Evolutionary conservation across 2,888 invertebrate genomes (phyloP), one percentile per base, ranked within the genome.

Genomic region (Papilio demoleus): DNA sequence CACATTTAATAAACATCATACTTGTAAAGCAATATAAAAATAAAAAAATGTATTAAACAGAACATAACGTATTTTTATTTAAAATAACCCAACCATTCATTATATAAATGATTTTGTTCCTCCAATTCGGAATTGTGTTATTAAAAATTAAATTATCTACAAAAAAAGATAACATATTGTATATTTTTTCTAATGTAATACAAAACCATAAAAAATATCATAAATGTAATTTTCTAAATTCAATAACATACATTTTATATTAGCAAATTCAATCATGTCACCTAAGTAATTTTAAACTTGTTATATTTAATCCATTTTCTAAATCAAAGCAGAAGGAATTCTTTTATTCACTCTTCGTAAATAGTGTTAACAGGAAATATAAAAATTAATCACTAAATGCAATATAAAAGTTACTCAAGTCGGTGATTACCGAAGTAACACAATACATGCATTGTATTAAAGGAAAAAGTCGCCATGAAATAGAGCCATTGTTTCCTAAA

Each of bases 401-500:
- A n/a, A 31, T 31, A 56, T 47, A 17, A 19, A n/a, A 47, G 19
- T 22, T 22, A 34, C 27, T 47, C 11, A 17, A 3, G 34, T 31
- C 8, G n/a, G 58, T 45, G 38, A 42, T 65, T 59, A 27, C 14
- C 27, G 40, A 27, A 40, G 22, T 8, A 42, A 61, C 42, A 69
- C 69, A 69, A 69, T 69, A 65, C 65, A 50, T 60, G 47, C 60
- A 65, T 69, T 69, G 69, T 69, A 36, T 53, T 42, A 31, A 65
- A 50, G 47, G 50, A 69, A 69, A 69, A 69, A 65, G 65, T 38
- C 40, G 34, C 47, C 47, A 40, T 40, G 34, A 17, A 69, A n/a
- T 64, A 4, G n/a, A 38, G 24, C 68, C 31, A 69, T 69, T 69
- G 68, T 69, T 65, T 60, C 31, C 19, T 34, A 47, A 62, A 31